Evolutionary conservation across 2,113 vertebrate genomes (phyloP), one percentile per base, ranked within the genome.

Genomic region (Lethenteron camtschaticum): DNA sequence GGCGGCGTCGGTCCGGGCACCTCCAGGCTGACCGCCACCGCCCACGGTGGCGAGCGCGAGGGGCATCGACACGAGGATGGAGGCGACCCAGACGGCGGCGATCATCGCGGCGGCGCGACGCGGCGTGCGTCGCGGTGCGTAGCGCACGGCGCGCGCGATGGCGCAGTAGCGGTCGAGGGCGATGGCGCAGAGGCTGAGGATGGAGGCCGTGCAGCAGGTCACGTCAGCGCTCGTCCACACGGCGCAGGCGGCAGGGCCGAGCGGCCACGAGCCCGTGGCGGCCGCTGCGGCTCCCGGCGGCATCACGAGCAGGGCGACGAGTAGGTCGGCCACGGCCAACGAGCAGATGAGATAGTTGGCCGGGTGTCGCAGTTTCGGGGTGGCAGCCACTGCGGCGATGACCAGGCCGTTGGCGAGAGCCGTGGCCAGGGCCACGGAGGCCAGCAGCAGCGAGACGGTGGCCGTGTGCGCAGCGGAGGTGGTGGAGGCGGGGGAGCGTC

Each of bases 151-250:
- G 20, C 63, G 63, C 63, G 63, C 20, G n/a, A 66, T 66, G n/a
- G 63, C 63, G n/a, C 63, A 66, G 20, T 66, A 66, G n/a, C 63
- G n/a, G 63, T 66, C 63, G n/a, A 66, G 63, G n/a, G 63, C 63
- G 10, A 66, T 66, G 63, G 63, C 63, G 10, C 63, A 66, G n/a
- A 66, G 63, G 63, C 24, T n/a, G n/a, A 66, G 24, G 63, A 66
- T 66, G 10, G 63, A 66, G 63, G n/a, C n/a, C n/a, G 63, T 66
- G 63, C 63, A 66, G 10, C 63, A 66, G n/a, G 63, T 20, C 9
- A 66, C 63, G 1, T 66, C 63, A 7, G 20, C 63, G 10, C 63
- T 66, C n/a, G 20, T n/a, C 63, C 63, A 66, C 10, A 66, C 63
- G 9, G n/a, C n/a, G 20, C 63, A 66, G 20, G 63, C 63, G 63